A percentile compares a stretch with the other conserved stretches of the same genome.
Conservation (phyloP, 2,113 vertebrate species). For the Zeus faber region DNA sequence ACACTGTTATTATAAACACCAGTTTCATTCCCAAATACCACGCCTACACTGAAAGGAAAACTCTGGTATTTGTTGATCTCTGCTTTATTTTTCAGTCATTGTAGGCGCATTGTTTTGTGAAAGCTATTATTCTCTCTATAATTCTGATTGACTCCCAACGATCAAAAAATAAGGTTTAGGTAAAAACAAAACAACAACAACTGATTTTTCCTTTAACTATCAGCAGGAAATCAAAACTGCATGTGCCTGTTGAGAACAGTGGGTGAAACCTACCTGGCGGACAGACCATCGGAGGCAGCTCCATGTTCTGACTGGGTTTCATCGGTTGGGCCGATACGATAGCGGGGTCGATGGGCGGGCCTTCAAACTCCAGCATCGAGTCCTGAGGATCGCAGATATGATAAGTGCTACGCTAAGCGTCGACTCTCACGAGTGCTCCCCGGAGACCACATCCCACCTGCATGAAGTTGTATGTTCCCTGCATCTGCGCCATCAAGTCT, state of each 20-base stretch:
- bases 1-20: too few relatives aligned
- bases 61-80: too few relatives aligned
- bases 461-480: conserved; percentile 98
- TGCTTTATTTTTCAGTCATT: too few relatives aligned
- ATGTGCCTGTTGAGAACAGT: not conserved
- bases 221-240: not conserved
- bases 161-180: too few relatives aligned
- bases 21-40: too few relatives aligned
- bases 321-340: conserved; percentile 96
- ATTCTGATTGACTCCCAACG: too few relatives aligned
- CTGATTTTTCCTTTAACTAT: not conserved
- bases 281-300: conserved; percentile 91
- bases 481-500: conserved; percentile 98
- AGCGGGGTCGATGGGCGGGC: conserved; percentile 91
- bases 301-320: conserved; percentile 87
- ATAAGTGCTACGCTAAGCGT: not conserved
- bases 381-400: conserved; percentile 70
- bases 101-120: too few relatives aligned
- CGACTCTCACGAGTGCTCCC: not conserved
- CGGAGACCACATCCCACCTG: conserved; percentile 75
- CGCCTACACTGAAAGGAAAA: too few relatives aligned
- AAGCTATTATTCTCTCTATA: too few relatives aligned
- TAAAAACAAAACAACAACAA: conserved; percentile 11
- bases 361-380: conserved; percentile 97
- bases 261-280: conserved; percentile 79